Evolutionary conservation across 1,140 invertebrate species (phyloP), one percentile per base, ranked within the genome.

Genomic region (Apolygus lucorum): DNA sequence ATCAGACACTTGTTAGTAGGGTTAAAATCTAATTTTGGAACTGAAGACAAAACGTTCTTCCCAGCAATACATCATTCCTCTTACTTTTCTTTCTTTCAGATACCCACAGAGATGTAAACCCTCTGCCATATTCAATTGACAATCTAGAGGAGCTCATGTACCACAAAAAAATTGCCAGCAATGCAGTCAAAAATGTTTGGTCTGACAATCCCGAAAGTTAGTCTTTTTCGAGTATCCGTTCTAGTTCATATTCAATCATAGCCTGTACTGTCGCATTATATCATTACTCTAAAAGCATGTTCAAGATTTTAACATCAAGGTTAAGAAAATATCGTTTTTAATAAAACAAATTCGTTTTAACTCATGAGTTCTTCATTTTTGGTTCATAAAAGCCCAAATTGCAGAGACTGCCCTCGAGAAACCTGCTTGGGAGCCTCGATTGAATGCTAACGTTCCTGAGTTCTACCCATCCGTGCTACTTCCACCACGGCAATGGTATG

Each of bases 381-480:
- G n/a, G n/a, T n/a, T n/a, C n/a, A n/a, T n/a, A n/a, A n/a, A n/a
- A n/a, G n/a, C n/a, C n/a, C n/a, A n/a, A 42, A 42, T 59, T 59
- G 54, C 54, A 59, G 54, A 59, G 54, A 49, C 8, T 8, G 8
- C 22, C 11, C 22, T 59, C 54, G 11, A 59, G 54, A 11, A 59
- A 59, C 8, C 8, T 24, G 22, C 22, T 59, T 59, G 54, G 54
- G 13, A 59, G 54, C 54, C 13, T 4, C 26, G 29, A 34, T 26
- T 66, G 1, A 21, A 66, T 34, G 64, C 64, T 34, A 66, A 28
- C 25, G 64, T 66, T 42, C 64, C 64, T 24, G 64, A 66, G n/a
- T 66, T 66, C 64, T 66, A 66, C 29, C 64, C 64, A 29, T 66
- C 64, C 13, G 64, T 66, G 2, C 26, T 66, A 28, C 64, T 66